A percentile compares a stretch with the other conserved stretches of the same genome.
These are phyloP conservation scores for Poeciliopsis retropinna DNA, from an alignment of 2,113 vertebrate species.

Conservation along the genomic window DNA sequence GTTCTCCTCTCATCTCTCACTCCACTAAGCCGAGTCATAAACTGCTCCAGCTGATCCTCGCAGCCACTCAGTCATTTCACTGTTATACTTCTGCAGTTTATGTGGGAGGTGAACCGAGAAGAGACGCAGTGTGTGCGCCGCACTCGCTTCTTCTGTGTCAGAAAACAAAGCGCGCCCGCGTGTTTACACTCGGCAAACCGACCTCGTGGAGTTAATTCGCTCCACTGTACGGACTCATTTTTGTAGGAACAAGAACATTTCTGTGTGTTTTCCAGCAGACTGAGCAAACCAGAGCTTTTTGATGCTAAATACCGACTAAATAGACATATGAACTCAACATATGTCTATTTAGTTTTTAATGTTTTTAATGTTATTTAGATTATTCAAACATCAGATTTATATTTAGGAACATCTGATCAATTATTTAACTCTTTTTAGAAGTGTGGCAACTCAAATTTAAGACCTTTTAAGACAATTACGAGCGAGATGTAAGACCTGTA, in stretches of 20 bases:
- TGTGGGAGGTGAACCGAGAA: conserved; percentile 27
- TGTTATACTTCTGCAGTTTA: conserved; percentile 22
- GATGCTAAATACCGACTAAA: too few species aligned
- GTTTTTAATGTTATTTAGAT: too few species aligned
- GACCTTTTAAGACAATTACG: too few species aligned
- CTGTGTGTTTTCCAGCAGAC: conserved; percentile 3
- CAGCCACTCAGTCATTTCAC: conserved; percentile 36
- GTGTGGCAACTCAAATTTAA: too few species aligned
- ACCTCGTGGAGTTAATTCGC: conserved; percentile 21
- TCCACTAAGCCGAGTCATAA: conserved; percentile 34
- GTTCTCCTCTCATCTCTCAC: background rate
- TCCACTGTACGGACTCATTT: conserved; percentile 1
- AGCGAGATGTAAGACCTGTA: too few species aligned
- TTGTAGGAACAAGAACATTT: conserved; percentile 1
- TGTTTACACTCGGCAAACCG: conserved; percentile 17
- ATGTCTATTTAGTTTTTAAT: too few species aligned
- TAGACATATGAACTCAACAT: too few species aligned
- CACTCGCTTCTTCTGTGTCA: conserved; percentile 19
- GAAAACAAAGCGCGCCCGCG: conserved; percentile 20
- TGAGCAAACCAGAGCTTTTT: background rate
- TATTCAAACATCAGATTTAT: too few species aligned
- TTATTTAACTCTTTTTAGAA: too few species aligned
- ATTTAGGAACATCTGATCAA: too few species aligned
- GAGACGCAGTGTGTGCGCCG: conserved; percentile 6
- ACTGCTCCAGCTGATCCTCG: conserved; percentile 33